Percentiles rank a stretch among this genome's conserved stretches.
phyloP scores from a whole-genome alignment of 2,113 vertebrate genomes.

The Trogon melanurus region DNA sequence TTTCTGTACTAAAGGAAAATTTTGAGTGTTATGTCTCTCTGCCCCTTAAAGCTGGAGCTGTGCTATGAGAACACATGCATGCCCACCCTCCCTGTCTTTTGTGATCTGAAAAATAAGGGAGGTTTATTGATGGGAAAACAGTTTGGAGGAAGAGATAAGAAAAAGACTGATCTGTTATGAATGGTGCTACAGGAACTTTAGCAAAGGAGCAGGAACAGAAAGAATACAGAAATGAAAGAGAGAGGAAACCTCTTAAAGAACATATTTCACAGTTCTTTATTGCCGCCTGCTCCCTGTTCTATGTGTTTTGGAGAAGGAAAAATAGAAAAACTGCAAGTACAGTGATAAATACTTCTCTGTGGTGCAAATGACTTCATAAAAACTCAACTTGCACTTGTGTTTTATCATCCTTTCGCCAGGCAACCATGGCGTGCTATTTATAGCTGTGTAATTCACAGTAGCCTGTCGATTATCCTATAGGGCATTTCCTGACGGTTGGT shows the following conservation, averaged over 20 bases:
- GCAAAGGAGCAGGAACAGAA: not conserved
- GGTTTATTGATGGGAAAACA: not conserved
- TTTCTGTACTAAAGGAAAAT: not conserved
- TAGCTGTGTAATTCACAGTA: slow-evolving; percentile 54
- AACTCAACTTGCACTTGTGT: slow-evolving; percentile 1
- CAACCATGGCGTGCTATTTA: slow-evolving; percentile 56
- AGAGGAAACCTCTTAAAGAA: not conserved
- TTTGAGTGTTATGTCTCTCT: not conserved
- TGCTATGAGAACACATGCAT: fast-evolving
- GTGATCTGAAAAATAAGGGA: not conserved
- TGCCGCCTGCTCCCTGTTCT: slow-evolving; percentile 8
- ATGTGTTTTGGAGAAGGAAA: slow-evolving; percentile 9
- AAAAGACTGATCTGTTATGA: not conserved
- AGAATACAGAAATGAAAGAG: slow-evolving; percentile 12
- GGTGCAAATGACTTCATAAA: slow-evolving; percentile 39
- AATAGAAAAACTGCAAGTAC: slow-evolving; percentile 33
- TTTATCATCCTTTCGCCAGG: slow-evolving; percentile 55
- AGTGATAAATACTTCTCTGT: slow-evolving; percentile 25
- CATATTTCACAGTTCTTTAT: slow-evolving; percentile 56
- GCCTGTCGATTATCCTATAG: slow-evolving; percentile 2
- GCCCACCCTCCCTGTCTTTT: not conserved
- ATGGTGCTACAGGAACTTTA: not conserved
- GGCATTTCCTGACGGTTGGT: slow-evolving; percentile 23
- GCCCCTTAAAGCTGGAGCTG: not conserved
- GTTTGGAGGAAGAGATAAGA: not conserved